Evolutionary conservation across 2,797 vertebrate species (phyloP), one percentile per base, ranked within the genome.

Genomic region (Sebastolobus alascanus): DNA sequence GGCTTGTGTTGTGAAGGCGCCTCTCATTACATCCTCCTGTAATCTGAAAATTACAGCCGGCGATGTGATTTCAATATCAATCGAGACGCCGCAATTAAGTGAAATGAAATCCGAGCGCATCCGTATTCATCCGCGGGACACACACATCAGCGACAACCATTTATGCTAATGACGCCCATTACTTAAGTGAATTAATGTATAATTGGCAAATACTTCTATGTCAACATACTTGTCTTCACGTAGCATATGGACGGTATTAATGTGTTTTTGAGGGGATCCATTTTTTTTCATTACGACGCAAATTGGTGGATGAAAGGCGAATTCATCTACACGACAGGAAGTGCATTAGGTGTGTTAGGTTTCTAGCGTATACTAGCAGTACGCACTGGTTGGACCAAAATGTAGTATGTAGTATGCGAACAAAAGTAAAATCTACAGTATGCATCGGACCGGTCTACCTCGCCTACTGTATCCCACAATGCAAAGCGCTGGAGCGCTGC

Each of bases 181-280:
- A 80, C 22, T 87, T 85, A 69, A 73, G 70, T 79, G 60, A 86
- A 89, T 86, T n/a, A 75, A 84, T 85, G 74, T 59, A 38, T 80
- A 71, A 91, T 91, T 80, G 82, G 79, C 43, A 73, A 77, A 84
- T 82, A 33, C 16, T 43, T 75, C 58, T 20, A 59, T 11, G 52
- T 73, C 75, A 84, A 82, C 46, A 59, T 27, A n/a, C 74, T 60
- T 78, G 80, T 80, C 66, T 50, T 73, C 50, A 29, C 4, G 5
- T 29, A 56, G 58, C 63, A 76, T 64, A 82, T 66, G 77, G 65
- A 66, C 8, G 22, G 25, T 9, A 25, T 79, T 67, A 65, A 60
- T 83, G 46, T 18, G 38, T 73, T 86, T 86, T 61, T 50, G 12
- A 20, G 43, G 56, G 27, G 80, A 80, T 74, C 10, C 3, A 43